Percentiles rank a stretch among this genome's conserved stretches.
Conservation (phyloP, 2,113 vertebrate species). For the Empidonax traillii region DNA sequence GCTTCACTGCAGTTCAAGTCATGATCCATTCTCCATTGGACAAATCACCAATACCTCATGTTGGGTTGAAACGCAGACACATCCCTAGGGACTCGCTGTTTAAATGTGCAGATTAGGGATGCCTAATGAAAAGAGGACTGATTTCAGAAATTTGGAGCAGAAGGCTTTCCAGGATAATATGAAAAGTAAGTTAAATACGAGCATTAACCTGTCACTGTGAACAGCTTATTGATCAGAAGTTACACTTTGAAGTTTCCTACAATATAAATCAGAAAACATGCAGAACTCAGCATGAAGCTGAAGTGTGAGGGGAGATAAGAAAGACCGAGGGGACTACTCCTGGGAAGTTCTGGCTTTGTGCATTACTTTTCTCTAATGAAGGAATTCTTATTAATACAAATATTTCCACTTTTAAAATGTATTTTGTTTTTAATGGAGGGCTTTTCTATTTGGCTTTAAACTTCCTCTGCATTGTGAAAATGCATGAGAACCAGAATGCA, state of each 20-base stretch:
- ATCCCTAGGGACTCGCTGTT: not conserved
- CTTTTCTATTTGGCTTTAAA: conserved; percentile 29
- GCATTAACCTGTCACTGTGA: not conserved
- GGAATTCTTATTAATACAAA: conserved; percentile 2
- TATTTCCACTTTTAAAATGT: not conserved
- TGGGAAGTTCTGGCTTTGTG: not conserved
- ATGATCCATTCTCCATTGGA: not conserved
- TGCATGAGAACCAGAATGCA: conserved; percentile 15
- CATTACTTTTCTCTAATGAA: not conserved
- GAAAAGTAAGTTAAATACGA: not conserved
- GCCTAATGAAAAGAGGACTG: not conserved
- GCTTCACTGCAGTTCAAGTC: not conserved
- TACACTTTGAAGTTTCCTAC: not conserved
- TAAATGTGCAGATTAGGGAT: not conserved
- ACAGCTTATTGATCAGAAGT: not conserved
- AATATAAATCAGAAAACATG: not conserved
- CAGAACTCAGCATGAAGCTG: not conserved
- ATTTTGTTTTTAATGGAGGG: not conserved
- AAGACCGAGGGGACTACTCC: not conserved
- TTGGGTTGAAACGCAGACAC: not conserved
- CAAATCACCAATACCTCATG: not conserved
- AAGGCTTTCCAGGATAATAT: not conserved
- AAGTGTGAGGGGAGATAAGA: conserved; percentile 11
- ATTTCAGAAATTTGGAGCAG: not conserved
- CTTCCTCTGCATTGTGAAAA: conserved; percentile 45